phyloP scores from a whole-genome alignment of 1,140 invertebrate species.

The Hyles vespertilio region DNA sequence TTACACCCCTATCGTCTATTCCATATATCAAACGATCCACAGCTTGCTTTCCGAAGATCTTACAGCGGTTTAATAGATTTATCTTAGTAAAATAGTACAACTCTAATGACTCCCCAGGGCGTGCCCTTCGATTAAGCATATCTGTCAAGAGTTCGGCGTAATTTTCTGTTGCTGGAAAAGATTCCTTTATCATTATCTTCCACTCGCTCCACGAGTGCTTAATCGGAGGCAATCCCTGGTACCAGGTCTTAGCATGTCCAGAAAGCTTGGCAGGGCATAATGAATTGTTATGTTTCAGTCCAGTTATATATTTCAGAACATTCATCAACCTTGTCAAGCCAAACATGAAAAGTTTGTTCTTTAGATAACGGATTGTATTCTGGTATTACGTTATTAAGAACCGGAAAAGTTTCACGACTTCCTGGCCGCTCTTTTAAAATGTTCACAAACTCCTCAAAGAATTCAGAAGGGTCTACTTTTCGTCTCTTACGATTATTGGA shows the following conservation, averaged over 20 bases:
- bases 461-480: conserved; percentile 7
- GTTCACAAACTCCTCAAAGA: conserved; percentile 18
- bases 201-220: conserved; percentile 27
- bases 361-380: conserved; percentile 33
- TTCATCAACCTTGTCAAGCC: conserved; percentile 19
- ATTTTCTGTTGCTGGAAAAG: too few relatives aligned
- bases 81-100: too few relatives aligned
- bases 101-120: too few relatives aligned
- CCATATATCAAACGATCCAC: too few relatives aligned
- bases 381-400: conserved; percentile 26
- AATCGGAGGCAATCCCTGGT: conserved; percentile 21
- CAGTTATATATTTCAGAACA: too few relatives aligned
- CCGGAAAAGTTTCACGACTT: conserved; percentile 17
- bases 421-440: conserved; percentile 9
- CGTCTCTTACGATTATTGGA: conserved; percentile 2
- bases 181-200: conserved; percentile 17
- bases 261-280: too few relatives aligned
- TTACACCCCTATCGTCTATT: too few relatives aligned
- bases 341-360: conserved; percentile 27
- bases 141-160: too few relatives aligned
- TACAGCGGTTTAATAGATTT: too few relatives aligned
- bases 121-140: too few relatives aligned
- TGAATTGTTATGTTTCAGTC: too few relatives aligned
- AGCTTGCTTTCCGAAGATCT: too few relatives aligned
- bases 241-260: conserved; percentile 19